phyloP scores from a whole-genome alignment of 2,113 vertebrate species.

The Zosterops hypoxanthus region DNA sequence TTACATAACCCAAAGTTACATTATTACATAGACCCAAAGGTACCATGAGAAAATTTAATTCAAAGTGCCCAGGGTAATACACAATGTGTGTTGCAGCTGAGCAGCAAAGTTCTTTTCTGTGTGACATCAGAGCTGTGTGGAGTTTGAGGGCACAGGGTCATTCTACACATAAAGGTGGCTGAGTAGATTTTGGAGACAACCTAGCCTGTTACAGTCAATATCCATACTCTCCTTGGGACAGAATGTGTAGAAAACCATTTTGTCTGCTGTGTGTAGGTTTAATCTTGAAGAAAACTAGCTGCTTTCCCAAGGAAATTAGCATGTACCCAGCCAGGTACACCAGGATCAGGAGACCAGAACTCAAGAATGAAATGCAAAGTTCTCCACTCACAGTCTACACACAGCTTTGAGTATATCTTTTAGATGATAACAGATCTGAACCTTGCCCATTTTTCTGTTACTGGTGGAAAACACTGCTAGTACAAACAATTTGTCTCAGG shows the following conservation, averaged over 20 bases:
- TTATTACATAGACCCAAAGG: neutral
- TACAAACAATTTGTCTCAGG: neutral
- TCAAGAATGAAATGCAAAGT: neutral
- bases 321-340: rapidly evolving
- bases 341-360: neutral
- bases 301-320: neutral
- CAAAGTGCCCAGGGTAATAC: too few species aligned
- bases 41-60: neutral
- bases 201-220: neutral
- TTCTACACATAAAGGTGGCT: neutral
- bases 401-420: neutral
- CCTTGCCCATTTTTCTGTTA: neutral
- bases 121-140: neutral
- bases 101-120: neutral
- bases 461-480: neutral
- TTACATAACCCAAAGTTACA: too few species aligned
- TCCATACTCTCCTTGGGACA: neutral
- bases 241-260: neutral
- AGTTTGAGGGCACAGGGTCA: rapidly evolving
- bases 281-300: neutral
- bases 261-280: neutral
- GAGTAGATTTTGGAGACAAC: neutral
- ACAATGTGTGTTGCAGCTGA: neutral
- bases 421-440: neutral
- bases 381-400: neutral